These are phyloP conservation scores for Helicoverpa armigera DNA, from an alignment of 1,140 invertebrate genomes.

Conservation along the genomic window DNA sequence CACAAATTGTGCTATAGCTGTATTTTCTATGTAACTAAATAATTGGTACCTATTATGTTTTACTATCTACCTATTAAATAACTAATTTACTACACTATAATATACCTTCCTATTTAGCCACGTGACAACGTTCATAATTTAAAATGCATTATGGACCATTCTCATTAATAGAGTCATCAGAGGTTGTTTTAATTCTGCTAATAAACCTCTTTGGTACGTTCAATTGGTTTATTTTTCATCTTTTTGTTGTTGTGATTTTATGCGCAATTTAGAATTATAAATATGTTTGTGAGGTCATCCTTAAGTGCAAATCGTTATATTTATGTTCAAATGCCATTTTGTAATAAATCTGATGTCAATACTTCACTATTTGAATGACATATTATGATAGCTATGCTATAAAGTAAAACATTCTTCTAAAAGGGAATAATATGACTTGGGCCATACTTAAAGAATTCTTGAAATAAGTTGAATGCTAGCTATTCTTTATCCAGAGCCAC, in stretches of 20 bases:
- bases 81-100: neutral
- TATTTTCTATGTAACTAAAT: too few species aligned
- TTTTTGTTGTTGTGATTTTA: neutral
- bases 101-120: neutral
- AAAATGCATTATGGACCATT: constrained; percentile 23
- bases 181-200: constrained; percentile 25
- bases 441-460: too few species aligned
- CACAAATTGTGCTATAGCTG: too few species aligned
- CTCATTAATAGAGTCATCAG: neutral
- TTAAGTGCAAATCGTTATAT: too few species aligned
- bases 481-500: neutral
- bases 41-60: neutral
- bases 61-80: neutral
- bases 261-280: neutral
- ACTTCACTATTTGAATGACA: too few species aligned
- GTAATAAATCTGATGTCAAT: too few species aligned
- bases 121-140: constrained; percentile 2
- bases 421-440: too few species aligned
- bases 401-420: too few species aligned
- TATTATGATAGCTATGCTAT: too few species aligned
- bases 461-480: too few species aligned
- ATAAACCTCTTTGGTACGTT: constrained; percentile 29
- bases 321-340: too few species aligned
- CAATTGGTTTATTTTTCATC: constrained; percentile 28
- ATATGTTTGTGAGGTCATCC: neutral